Percentiles rank a stretch among this genome's conserved stretches.
Evolutionary conservation across 2,113 vertebrate genomes (phyloP).

Genomic region (Phocoena phocoena): DNA sequence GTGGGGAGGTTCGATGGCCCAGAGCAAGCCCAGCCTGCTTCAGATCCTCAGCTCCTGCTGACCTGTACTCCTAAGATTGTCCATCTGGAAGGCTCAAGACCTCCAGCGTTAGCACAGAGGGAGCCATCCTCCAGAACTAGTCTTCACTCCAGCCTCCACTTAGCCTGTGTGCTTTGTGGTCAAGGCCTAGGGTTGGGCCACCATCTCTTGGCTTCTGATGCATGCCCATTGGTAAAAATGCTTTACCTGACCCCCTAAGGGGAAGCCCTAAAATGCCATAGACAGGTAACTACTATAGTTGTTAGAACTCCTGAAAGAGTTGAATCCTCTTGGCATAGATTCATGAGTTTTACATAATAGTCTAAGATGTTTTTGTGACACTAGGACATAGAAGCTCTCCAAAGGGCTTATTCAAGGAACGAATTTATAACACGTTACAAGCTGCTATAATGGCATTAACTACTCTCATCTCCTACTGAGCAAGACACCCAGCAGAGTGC

Average conservation of each 20-base stretch:
- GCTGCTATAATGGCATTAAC: constrained; percentile 35
- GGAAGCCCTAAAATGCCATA: not conserved
- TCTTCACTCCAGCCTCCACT: not conserved
- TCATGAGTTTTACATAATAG: too few relatives aligned
- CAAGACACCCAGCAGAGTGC: constrained; percentile 50
- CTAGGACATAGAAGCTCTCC: not conserved
- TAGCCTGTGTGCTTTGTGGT: not conserved
- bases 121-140: not conserved
- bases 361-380: not conserved
- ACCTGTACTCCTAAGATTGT: not conserved
- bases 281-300: not conserved
- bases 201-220: not conserved
- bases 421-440: constrained; percentile 34
- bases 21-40: not conserved
- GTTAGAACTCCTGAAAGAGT: not conserved
- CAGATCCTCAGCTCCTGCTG: not conserved
- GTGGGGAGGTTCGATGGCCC: not conserved
- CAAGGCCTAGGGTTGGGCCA: not conserved
- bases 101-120: not conserved
- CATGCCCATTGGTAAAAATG: not conserved
- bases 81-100: not conserved
- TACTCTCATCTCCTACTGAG: constrained; percentile 24
- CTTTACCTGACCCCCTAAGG: not conserved
- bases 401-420: constrained; percentile 30
- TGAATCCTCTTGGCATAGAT: not conserved